Evolutionary conservation across 2,888 invertebrate genomes (phyloP), one percentile per base, ranked within the genome.

Genomic region (Rutpela maculata): DNA sequence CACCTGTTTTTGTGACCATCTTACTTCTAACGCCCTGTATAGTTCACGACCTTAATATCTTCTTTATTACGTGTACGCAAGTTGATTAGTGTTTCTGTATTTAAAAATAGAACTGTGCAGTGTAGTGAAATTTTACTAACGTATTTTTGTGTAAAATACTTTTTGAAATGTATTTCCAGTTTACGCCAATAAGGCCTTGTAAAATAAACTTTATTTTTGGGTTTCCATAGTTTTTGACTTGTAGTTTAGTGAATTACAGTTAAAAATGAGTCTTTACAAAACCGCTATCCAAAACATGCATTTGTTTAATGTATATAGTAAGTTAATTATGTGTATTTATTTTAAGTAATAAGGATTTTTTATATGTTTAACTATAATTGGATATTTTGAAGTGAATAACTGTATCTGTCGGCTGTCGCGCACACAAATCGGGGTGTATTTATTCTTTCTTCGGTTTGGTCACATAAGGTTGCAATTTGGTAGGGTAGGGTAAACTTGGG

Each of bases 231-330:
- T 17, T 31, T 17, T 17, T 9, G 19, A 17, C 19, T 22, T 62
- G 26, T 31, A 15, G 22, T 68, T 68, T 68, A 55, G 31, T 57
- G 19, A 17, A 22, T 1, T 31, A n/a, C 19, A 35, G 19, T 35
- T 56, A 11, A 84, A 79, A 78, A 89, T 88, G 88, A 89, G 88
- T 83, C 82, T 89, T 31, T 88, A 88, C 78, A 89, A 88, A 80
- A 87, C 87, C 31, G 88, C 88, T 56, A 84, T 89, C 62, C 84
- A 88, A 82, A 88, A 89, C 80, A 84, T 84, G 82, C 86, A 88
- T 79, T 82, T 88, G 18, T 81, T 85, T 67, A 88, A 85, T 74
- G 81, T 86, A 56, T 86, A 87, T 79, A 87, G 88, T 89, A 85
- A 86, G 87, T 82, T 38, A 15, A 55, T 31, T 67, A n/a, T 10